These are phyloP conservation scores for Drosophila koepferae DNA, from an alignment of 2,888 invertebrate species.

Conservation along the genomic window DNA sequence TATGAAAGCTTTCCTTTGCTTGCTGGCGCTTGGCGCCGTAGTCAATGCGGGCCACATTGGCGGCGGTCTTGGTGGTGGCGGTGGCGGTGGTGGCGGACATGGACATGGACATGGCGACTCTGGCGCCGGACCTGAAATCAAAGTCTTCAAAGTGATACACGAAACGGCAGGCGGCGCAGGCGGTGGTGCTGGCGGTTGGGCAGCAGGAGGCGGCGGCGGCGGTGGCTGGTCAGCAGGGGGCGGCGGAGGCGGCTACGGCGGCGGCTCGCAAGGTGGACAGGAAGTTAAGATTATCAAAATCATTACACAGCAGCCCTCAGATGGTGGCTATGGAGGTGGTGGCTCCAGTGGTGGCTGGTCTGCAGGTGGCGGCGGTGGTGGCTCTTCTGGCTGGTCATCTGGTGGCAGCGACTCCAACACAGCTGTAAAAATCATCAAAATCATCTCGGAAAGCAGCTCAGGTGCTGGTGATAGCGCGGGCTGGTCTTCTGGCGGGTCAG, in stretches of 20 bases:
- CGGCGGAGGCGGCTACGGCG: slow-evolving; percentile 34
- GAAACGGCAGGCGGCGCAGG: slow-evolving; percentile 60
- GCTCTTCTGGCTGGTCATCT: slow-evolving; percentile 56
- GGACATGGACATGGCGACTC: slow-evolving; percentile 45
- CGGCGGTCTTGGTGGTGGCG: slow-evolving; percentile 39
- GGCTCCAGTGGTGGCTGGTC: slow-evolving; percentile 42
- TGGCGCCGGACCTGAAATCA: slow-evolving; percentile 47
- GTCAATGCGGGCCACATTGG: slow-evolving; percentile 68
- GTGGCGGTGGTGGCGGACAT: slow-evolving; percentile 31
- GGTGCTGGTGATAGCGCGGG: slow-evolving; percentile 34
- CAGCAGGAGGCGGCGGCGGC: slow-evolving; percentile 24
- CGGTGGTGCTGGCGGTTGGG: slow-evolving; percentile 46
- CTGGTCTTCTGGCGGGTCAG: slow-evolving; percentile 39
- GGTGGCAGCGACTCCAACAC: slow-evolving; percentile 45
- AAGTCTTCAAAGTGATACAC: slow-evolving; percentile 68
- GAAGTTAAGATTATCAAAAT: slow-evolving; percentile 67
- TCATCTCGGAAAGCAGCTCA: slow-evolving; percentile 50
- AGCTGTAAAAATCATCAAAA: slow-evolving; percentile 61
- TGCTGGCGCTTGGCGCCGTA: slow-evolving; percentile 63
- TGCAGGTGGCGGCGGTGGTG: slow-evolving; percentile 38
- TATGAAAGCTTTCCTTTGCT: slow-evolving; percentile 70
- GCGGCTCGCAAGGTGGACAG: slow-evolving; percentile 40
- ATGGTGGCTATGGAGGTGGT: slow-evolving; percentile 50
- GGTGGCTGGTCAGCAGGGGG: slow-evolving; percentile 22
- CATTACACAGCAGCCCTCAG: slow-evolving; percentile 57